Percentiles rank a stretch among this genome's conserved stretches.
phyloP scores from a whole-genome alignment of 2,888 invertebrate species.

The Caenorhabditis virilis region DNA sequence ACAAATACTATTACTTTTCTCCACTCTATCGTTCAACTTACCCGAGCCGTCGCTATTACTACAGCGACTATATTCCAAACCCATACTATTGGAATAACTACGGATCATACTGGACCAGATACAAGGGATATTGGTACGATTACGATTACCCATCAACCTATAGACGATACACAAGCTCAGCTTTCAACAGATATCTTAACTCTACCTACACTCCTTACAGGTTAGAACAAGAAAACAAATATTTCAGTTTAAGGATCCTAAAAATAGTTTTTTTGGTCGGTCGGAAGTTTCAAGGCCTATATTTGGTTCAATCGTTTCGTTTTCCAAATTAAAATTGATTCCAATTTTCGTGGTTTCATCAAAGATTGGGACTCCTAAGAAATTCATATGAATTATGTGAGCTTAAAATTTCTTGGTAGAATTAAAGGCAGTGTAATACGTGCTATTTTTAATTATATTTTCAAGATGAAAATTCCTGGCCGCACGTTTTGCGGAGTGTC shows the following conservation, averaged over 20 bases:
- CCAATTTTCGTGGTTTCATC: too few species aligned
- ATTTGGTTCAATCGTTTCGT: too few species aligned
- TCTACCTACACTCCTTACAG: slow-evolving; percentile 54
- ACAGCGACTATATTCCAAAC: slow-evolving; percentile 60
- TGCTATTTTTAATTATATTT: too few species aligned
- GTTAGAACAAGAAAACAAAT: slow-evolving; percentile 3
- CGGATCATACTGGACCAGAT: slow-evolving; percentile 61
- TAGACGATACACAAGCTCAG: slow-evolving; percentile 48
- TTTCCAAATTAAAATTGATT: too few species aligned
- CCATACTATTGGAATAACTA: slow-evolving; percentile 61
- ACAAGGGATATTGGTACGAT: slow-evolving; percentile 66
- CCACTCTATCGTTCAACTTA: slow-evolving; percentile 52
- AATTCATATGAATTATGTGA: too few species aligned
- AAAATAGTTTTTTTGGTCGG: neutral
- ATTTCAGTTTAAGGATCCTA: neutral
- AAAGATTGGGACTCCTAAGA: too few species aligned
- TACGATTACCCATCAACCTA: slow-evolving; percentile 60
- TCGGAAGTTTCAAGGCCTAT: too few species aligned
- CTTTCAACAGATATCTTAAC: slow-evolving; percentile 49
- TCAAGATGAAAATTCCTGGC: too few species aligned
- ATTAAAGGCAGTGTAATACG: too few species aligned
- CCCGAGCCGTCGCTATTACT: slow-evolving; percentile 42
- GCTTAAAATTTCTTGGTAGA: too few species aligned
- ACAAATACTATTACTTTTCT: slow-evolving; percentile 65
- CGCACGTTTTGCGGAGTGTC: too few species aligned